phyloP scores from a whole-genome alignment of 2,888 invertebrate species.

The Apotomis betuletana region DNA sequence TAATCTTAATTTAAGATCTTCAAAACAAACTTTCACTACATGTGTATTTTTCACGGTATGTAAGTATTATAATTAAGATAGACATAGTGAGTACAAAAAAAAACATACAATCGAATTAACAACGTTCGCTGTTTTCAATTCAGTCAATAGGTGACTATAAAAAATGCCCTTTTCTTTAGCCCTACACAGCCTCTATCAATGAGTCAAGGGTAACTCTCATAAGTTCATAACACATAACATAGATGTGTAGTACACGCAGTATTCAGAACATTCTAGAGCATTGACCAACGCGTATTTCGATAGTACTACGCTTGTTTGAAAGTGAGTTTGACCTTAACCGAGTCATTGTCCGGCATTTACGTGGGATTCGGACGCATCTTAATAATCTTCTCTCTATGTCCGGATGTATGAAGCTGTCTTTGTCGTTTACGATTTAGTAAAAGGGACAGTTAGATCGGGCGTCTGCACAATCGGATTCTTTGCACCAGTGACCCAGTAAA shows the following conservation, averaged over 20 bases:
- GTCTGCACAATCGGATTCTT: background rate
- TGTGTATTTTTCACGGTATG: no score
- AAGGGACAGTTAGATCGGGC: conserved; percentile 12
- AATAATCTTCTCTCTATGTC: background rate
- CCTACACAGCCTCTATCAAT: background rate
- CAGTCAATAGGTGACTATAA: no score
- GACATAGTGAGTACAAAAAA: no score
- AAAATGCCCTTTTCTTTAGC: no score
- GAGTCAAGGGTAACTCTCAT: conserved; percentile 31
- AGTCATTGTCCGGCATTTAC: conserved; percentile 35
- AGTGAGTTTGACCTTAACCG: conserved; percentile 49
- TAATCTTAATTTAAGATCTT: no score
- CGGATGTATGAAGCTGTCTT: background rate
- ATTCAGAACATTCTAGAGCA: conserved; percentile 49
- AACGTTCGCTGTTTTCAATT: no score
- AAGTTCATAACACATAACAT: background rate
- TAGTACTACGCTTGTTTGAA: conserved; percentile 57
- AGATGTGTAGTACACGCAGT: background rate
- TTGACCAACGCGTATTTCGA: conserved; percentile 57
- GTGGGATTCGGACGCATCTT: conserved; percentile 29
- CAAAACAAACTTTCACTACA: no score
- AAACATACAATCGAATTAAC: no score
- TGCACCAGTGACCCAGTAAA: conserved; percentile 16
- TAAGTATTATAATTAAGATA: no score
- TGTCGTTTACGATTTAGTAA: conserved; percentile 11